Percentiles rank a stretch among this genome's conserved stretches.
Conservation (phyloP, 2,888 invertebrate species). For the Ecdyonurus torrentis region DNA sequence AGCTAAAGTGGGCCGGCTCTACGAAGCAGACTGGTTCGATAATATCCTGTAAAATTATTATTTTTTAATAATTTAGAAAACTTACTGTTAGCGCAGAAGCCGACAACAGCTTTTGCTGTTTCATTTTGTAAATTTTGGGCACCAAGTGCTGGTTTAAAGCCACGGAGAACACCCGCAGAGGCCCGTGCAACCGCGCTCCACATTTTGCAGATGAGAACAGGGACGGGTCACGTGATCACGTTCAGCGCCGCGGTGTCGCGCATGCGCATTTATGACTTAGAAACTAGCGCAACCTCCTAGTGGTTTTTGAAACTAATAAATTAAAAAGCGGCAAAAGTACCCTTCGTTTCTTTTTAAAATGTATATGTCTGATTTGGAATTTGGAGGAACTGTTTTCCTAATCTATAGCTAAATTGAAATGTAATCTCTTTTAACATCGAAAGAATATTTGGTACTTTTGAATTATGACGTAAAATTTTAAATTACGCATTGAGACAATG, state of each 20-base stretch:
- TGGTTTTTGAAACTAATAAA: no score
- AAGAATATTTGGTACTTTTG: no score
- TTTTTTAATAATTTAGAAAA: constrained; percentile 16
- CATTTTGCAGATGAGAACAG: constrained; percentile 31
- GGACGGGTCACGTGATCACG: constrained; percentile 13
- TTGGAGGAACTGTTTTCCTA: no score
- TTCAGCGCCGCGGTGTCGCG: neutral
- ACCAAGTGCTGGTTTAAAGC: constrained; percentile 32
- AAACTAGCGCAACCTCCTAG: no score
- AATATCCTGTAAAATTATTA: neutral
- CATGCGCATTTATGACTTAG: neutral
- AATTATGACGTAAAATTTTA: no score
- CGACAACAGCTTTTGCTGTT: constrained; percentile 30
- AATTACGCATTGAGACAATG: no score
- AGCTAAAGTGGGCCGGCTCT: neutral
- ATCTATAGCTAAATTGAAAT: no score
- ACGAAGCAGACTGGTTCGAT: neutral
- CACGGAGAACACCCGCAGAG: constrained; percentile 36
- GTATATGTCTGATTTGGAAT: no score
- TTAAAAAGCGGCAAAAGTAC: no score
- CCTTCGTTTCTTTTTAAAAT: no score
- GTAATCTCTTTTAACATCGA: no score
- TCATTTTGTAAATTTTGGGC: constrained; percentile 30
- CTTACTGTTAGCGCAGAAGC: constrained; percentile 34
- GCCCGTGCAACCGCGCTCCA: constrained; percentile 38